A percentile compares a stretch with the other conserved stretches of the same genome.
phyloP scores from a whole-genome alignment of 2,888 invertebrate species.

The Podabrus alpinus region DNA sequence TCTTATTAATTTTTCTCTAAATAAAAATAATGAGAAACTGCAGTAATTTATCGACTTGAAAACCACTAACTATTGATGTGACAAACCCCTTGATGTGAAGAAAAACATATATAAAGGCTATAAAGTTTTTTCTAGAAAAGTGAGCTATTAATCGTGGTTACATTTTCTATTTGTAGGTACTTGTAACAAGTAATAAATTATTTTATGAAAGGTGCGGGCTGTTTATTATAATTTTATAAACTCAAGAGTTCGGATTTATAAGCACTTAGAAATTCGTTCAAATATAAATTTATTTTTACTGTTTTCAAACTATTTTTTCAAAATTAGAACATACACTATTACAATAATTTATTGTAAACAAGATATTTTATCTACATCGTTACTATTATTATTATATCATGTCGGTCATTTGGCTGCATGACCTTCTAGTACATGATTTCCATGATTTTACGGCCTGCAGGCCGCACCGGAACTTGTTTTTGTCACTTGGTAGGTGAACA shows the following conservation, averaged over 20 bases:
- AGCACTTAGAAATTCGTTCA: background rate
- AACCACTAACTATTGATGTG: background rate
- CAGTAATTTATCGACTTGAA: background rate
- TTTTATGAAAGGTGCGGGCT: background rate
- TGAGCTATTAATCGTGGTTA: background rate
- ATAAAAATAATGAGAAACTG: background rate
- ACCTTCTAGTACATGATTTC: too few species aligned
- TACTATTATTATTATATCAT: too few species aligned
- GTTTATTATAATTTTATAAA: background rate
- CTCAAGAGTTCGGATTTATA: background rate
- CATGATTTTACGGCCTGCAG: too few species aligned
- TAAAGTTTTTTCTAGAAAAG: background rate
- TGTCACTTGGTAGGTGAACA: too few species aligned
- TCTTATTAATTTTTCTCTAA: background rate
- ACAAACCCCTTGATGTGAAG: background rate
- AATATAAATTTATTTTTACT: too few species aligned
- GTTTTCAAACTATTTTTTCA: too few species aligned
- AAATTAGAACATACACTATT: too few species aligned
- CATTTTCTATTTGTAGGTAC: background rate
- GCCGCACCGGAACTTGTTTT: too few species aligned
- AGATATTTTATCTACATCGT: too few species aligned
- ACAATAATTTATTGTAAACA: too few species aligned
- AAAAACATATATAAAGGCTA: too few species aligned
- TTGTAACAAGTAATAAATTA: background rate
- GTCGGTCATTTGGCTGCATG: too few species aligned